These are phyloP conservation scores for Calvadosia cruxmelitensis DNA, from an alignment of 30 jellyfish, hydroid and myxozoan genomes.

Conservation along the genomic window DNA sequence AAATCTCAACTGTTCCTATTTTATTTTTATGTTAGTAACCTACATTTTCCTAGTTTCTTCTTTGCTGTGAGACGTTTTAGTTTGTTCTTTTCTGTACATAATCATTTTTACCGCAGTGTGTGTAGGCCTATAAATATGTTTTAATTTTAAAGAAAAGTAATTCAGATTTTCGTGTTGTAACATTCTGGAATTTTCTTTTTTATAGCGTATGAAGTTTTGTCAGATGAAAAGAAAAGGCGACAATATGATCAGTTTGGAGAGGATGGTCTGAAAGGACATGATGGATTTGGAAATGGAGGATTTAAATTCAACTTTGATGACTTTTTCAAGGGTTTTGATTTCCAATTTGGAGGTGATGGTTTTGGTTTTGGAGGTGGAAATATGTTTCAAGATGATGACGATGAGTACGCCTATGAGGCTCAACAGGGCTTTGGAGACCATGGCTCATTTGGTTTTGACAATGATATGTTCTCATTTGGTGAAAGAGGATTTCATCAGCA, in stretches of 20 bases:
- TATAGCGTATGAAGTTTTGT: constrained; percentile 82
- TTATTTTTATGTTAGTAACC: too few relatives aligned
- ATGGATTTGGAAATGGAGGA: constrained; percentile 85
- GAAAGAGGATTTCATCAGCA: background rate
- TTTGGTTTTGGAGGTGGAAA: constrained; percentile 31
- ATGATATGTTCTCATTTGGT: constrained; percentile 46
- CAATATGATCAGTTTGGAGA: constrained; percentile 90
- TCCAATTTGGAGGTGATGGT: constrained; percentile 11
- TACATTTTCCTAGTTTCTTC: too few relatives aligned
- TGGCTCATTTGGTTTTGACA: constrained; percentile 63
- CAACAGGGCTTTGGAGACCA: constrained; percentile 4
- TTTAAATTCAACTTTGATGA: constrained; percentile 62
- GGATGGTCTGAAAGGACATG: constrained; percentile 87
- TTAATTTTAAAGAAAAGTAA: too few relatives aligned
- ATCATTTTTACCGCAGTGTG: too few relatives aligned
- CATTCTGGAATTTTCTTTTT: background rate
- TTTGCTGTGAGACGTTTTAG: too few relatives aligned
- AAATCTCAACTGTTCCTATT: too few relatives aligned
- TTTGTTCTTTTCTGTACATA: too few relatives aligned
- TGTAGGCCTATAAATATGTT: too few relatives aligned
- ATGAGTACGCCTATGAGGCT: background rate
- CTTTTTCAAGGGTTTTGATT: constrained; percentile 53
- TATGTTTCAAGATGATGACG: background rate
- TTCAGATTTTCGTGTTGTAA: too few relatives aligned
- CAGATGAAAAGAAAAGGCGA: constrained; percentile 84